Base-by-base conservation (phyloP, 64 coral and sea anemone genomes). In the Porites australiensis region DNA sequence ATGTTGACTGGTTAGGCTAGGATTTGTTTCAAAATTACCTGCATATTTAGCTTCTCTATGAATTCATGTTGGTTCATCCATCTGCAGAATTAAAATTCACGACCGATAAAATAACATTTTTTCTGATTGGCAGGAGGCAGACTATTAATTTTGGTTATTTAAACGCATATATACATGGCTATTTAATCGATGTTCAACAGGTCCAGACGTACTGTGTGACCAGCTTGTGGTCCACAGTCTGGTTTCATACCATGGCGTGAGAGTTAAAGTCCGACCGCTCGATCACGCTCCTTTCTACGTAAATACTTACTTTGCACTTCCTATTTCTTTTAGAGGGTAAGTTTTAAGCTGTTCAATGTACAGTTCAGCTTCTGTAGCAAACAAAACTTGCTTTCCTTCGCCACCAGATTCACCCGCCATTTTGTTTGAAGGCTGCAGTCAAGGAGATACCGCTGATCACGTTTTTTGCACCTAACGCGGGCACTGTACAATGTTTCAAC, bases 21-120 rank as follows among this genome's bases (percentile, higher is more conserved):
- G 16, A 64, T 12, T n/a, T 58, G 44, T 23, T 7, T 12, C 48
- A 22, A 37, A 43, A 23, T 54, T 91, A 98, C 96, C 87, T 98
- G 96, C 96, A 98, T 98, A 58, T 98, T 98, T 22, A 98, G 90
- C 82, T 98, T 98, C 81, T 98, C 96, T 51, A 98, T 63, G 74
- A 92, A 93, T 64, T 95, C 96, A 90, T 98, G 96, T 68, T 98
- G 89, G 66, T 60, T 82, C 64, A 86, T 86, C 96, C 96, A 98
- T 62, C 96, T 98, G 88, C 15, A 66, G 44, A 43, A 76, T 23
- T 76, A 5, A 7, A 65, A 47, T 37, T 37, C 27, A 37, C 27
- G 0, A 37, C 27, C 27, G 27, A 37, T 37, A 37, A 37, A 37
- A 37, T 37, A 37, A 37, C 27, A 37, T 37, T 37, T 37, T 37